Evolutionary conservation across 2,113 vertebrate species (phyloP).

Genomic region (Neolamprologus sp.): DNA sequence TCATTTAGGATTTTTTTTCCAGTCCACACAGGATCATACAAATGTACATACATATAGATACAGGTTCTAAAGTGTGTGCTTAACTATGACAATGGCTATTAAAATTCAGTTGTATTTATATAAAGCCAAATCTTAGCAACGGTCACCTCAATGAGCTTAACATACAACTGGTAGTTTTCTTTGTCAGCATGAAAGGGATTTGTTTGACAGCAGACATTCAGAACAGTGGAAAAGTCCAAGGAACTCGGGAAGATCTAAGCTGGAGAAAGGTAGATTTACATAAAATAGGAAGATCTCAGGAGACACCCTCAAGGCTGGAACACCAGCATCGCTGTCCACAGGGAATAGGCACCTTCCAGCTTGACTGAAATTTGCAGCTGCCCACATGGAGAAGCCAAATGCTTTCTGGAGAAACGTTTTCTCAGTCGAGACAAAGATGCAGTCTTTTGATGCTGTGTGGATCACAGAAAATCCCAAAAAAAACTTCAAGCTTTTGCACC

Average conservation of each 20-base stretch:
- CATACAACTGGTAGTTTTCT: not conserved
- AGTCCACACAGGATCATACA: not conserved
- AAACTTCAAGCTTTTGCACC: not conserved
- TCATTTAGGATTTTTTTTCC: not conserved
- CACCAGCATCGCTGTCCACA: not conserved
- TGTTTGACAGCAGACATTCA: not conserved
- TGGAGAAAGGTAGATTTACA: not conserved
- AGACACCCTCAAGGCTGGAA: not conserved
- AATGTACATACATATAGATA: not conserved
- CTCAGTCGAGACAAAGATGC: not conserved
- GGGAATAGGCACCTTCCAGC: not conserved
- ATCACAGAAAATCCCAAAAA: rapidly evolving
- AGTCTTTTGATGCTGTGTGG: not conserved
- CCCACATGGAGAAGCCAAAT: not conserved
- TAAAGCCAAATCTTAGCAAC: not conserved
- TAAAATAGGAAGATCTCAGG: not conserved
- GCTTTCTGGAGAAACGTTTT: not conserved
- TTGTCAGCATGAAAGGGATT: not conserved
- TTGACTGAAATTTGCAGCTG: not conserved
- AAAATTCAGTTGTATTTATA: not conserved
- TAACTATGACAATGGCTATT: not conserved
- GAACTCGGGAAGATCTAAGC: not conserved
- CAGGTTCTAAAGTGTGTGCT: not conserved
- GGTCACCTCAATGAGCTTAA: not conserved
- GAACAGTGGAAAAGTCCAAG: not conserved